These are phyloP conservation scores for Ranitomeya imitator DNA, from an alignment of 2,113 vertebrate species.

Conservation along the genomic window DNA sequence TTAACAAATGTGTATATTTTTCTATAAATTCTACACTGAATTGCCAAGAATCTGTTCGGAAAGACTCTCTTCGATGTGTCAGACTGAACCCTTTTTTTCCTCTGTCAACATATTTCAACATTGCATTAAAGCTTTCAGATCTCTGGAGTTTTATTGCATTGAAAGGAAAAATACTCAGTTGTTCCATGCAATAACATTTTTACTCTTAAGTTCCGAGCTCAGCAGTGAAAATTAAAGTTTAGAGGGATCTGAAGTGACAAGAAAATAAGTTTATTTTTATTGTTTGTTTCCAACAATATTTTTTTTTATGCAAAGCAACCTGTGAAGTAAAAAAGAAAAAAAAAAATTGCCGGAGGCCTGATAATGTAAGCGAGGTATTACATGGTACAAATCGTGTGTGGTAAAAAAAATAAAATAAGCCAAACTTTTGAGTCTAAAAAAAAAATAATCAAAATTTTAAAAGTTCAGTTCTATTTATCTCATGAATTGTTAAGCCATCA, in stretches of 20 bases:
- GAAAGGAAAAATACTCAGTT: constrained; percentile 25
- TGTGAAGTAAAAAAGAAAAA: neutral
- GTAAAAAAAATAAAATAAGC: neutral
- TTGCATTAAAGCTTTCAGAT: constrained; percentile 42
- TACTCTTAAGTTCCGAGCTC: neutral
- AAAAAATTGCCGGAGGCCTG: neutral
- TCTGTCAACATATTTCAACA: constrained; percentile 45
- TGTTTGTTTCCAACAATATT: neutral
- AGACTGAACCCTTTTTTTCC: neutral
- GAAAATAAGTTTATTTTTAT: neutral
- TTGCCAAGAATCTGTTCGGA: constrained; percentile 43
- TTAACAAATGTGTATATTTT: constrained; percentile 46
- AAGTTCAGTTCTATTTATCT: no score
- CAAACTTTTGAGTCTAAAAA: no score
- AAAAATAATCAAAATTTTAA: no score
- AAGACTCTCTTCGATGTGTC: constrained; percentile 23
- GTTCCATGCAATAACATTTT: constrained; percentile 16
- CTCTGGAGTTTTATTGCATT: constrained; percentile 31
- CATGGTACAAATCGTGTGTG: neutral
- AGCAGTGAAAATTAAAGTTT: neutral
- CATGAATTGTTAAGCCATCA: no score
- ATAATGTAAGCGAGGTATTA: neutral
- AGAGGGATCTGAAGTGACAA: neutral
- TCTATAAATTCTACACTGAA: constrained; percentile 37
- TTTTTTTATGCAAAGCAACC: neutral